Conservation (phyloP, 2,888 invertebrate species). For the Melipona beecheii region DNA sequence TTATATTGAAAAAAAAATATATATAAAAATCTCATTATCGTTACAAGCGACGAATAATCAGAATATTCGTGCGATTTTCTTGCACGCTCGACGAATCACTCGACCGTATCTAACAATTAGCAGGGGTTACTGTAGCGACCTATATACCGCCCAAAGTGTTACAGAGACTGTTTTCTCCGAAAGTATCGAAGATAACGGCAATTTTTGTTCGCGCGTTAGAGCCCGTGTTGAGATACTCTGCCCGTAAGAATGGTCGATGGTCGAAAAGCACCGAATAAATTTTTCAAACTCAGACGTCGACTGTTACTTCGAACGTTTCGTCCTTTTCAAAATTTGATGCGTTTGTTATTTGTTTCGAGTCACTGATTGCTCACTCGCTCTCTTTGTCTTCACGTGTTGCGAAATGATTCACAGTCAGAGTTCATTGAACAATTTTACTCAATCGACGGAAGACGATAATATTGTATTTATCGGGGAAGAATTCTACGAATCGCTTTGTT, state of each 20-base stretch:
- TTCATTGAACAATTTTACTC: conserved; percentile 7
- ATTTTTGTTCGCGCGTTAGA: not conserved
- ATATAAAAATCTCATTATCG: not conserved
- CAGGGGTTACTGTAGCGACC: not conserved
- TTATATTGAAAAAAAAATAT: not conserved
- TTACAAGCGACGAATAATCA: not conserved
- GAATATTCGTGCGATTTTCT: not conserved
- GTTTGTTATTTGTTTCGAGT: not conserved
- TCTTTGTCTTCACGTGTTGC: not conserved
- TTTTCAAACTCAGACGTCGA: not conserved
- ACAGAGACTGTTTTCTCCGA: conserved; percentile 18
- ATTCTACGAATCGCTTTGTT: conserved; percentile 2
- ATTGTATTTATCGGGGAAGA: not conserved
- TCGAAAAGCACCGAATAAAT: not conserved
- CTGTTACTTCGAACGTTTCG: not conserved
- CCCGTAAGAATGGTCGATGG: not conserved
- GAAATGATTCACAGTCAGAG: not conserved
- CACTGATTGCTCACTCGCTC: too few species aligned
- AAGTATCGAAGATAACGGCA: conserved; percentile 17
- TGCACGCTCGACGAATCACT: not conserved
- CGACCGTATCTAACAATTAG: conserved; percentile 2
- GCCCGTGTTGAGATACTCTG: not conserved
- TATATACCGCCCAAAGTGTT: conserved; percentile 10
- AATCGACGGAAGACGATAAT: conserved; percentile 15
- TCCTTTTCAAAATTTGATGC: not conserved